phyloP scores from a whole-genome alignment of 1,140 invertebrate species.

The Drosophila mayri region DNA sequence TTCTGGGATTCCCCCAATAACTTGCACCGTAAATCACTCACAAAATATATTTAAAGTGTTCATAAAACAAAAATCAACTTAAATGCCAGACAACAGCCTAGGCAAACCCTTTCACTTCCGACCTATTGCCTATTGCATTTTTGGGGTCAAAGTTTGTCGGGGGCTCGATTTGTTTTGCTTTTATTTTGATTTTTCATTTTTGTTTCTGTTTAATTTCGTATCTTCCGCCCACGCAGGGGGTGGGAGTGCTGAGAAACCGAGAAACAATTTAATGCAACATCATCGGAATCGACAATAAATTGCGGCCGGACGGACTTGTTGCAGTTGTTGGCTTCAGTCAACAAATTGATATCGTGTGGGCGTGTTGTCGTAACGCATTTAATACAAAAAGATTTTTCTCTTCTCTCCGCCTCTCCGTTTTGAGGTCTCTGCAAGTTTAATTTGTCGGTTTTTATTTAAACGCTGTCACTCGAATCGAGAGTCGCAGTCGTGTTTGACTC shows the following conservation, averaged over 20 bases:
- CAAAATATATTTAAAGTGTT: constrained; percentile 17
- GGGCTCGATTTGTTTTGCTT: constrained; percentile 45
- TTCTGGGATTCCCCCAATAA: neutral
- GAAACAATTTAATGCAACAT: constrained; percentile 77
- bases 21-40: constrained; percentile 24
- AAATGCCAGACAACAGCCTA: constrained; percentile 21
- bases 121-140: constrained; percentile 61
- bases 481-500: constrained; percentile 70
- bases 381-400: constrained; percentile 34
- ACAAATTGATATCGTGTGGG: constrained; percentile 67
- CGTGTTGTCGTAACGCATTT: constrained; percentile 72
- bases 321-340: constrained; percentile 78
- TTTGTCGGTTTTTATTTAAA: constrained; percentile 77
- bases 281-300: constrained; percentile 62
- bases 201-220: constrained; percentile 42
- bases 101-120: constrained; percentile 72
- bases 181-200: constrained; percentile 23
- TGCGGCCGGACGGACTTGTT: constrained; percentile 62
- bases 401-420: constrained; percentile 9
- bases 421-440: constrained; percentile 51
- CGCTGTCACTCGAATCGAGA: constrained; percentile 59
- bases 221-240: constrained; percentile 63
- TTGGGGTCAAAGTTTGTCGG: constrained; percentile 74
- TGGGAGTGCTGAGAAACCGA: constrained; percentile 11
- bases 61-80: constrained; percentile 11